Base-by-base conservation (phyloP, 2,888 invertebrate species). In the Anthophora plumipes region DNA sequence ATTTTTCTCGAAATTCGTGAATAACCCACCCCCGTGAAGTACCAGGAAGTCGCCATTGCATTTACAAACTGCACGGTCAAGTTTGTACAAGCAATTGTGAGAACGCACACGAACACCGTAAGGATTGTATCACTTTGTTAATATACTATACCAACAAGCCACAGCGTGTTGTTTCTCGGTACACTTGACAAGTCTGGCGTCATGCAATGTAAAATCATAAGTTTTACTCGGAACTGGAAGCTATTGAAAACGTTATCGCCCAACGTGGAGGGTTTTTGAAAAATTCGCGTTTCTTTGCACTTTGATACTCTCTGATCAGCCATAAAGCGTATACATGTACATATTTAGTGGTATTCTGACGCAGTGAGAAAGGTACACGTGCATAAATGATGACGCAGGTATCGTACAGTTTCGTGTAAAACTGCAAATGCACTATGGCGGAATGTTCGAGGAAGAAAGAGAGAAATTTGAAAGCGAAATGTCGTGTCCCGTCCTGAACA, bases 161-260 rank as follows among this genome's bases (percentile, higher is more conserved):
- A 31, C 25, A 46, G 3, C 39, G 22, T 20, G 43, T 57, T 61
- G 39, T 46, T 63, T 70, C 57, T 43, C 20, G 17, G 46, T 48
- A 25, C 39, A 31, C 46, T 4, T 22, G 46, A 31, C 55, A 41
- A 41, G 25, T 46, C 3, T 61, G 37, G 37, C 60, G 54, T 69
- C 74, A 69, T 11, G 9, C 6, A n/a, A 12, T 3, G 14, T 25
- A 20, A 14, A 39, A 37, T 12, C 20, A 14, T 17, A 8, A 37
- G n/a, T 14, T 54, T 70, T 75, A 39, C 60, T 69, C 22, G 46
- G 70, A 69, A 75, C 59, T 14, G 37, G 48, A 17, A n/a, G 46
- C 31, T 39, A 31, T 41, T 8, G 9, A 59, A n/a, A 48, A 63
- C 20, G n/a, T 41, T 48, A 22, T 43, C 39, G 5, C 17, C 55